Percentiles rank a stretch among this genome's conserved stretches.
Conservation (phyloP, 1,140 invertebrate genomes). For the Drosophila guanche region DNA sequence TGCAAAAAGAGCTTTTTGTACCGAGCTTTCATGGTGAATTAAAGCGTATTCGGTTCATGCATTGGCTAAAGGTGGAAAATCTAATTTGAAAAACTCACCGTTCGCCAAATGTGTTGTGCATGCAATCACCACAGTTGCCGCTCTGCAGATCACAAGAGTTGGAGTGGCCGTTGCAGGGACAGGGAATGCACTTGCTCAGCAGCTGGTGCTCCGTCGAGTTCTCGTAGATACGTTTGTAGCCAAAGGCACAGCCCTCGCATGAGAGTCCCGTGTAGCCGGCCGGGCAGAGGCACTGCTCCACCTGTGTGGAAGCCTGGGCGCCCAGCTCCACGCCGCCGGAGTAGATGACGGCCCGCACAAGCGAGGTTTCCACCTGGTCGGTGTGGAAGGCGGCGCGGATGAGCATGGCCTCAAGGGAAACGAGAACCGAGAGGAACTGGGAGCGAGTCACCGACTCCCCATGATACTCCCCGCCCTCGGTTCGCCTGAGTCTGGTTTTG, state of each 20-base stretch:
- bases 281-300: slow-evolving; percentile 88
- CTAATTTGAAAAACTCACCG: slow-evolving; percentile 70
- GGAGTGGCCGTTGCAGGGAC: slow-evolving; percentile 95
- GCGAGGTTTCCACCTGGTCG: slow-evolving; percentile 94
- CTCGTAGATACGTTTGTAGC: slow-evolving; percentile 90
- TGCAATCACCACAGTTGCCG: slow-evolving; percentile 90
- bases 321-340: slow-evolving; percentile 81
- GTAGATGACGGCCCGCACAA: slow-evolving; percentile 76
- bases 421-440: slow-evolving; percentile 93
- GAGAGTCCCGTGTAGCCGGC: slow-evolving; percentile 89
- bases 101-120: slow-evolving; percentile 87
- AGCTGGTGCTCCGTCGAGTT: slow-evolving; percentile 85
- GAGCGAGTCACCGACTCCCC: slow-evolving; percentile 87
- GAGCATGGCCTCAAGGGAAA: slow-evolving; percentile 91
- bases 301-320: slow-evolving; percentile 73
- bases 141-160: slow-evolving; percentile 91
- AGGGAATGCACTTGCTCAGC: slow-evolving; percentile 90
- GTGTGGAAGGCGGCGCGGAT: slow-evolving; percentile 96
- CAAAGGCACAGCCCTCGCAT: slow-evolving; percentile 93
- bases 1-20: background rate
- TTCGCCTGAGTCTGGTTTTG: slow-evolving; percentile 85
- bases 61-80: slow-evolving; percentile 4
- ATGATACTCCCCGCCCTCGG: slow-evolving; percentile 84
- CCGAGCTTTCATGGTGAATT: slow-evolving; percentile 18
- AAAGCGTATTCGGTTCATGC: slow-evolving; percentile 8